A percentile compares a stretch with the other conserved stretches of the same genome.
phyloP scores from a whole-genome alignment of 1,140 invertebrate genomes.

The Saxidomus purpurata region DNA sequence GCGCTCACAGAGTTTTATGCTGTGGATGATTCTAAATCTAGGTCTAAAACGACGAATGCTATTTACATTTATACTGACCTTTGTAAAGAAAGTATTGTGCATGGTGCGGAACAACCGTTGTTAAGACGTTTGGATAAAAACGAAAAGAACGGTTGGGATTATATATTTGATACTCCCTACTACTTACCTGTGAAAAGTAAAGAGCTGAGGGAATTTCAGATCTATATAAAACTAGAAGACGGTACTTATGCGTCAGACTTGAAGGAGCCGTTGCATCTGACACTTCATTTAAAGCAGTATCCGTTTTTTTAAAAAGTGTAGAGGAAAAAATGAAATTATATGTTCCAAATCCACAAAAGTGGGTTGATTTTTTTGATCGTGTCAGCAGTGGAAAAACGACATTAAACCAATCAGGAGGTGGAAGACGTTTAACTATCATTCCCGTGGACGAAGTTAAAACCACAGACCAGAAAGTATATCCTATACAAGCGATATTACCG shows the following conservation, averaged over 20 bases:
- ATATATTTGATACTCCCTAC: conserved; percentile 27
- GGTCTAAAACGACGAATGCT: background rate
- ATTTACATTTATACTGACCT: conserved; percentile 48
- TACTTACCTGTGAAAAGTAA: conserved; percentile 46
- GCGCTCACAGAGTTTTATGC: conserved; percentile 40
- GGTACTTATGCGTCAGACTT: conserved; percentile 15
- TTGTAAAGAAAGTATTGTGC: conserved; percentile 53
- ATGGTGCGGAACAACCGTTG: conserved; percentile 29
- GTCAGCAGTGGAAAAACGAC: conserved; percentile 36
- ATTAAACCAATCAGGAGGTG: conserved; percentile 23
- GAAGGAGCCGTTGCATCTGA: conserved; percentile 1
- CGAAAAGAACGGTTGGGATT: conserved; percentile 31
- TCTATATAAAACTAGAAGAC: conserved; percentile 43
- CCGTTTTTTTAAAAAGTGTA: conserved; percentile 24
- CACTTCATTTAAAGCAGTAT: conserved; percentile 60
- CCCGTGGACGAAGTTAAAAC: background rate
- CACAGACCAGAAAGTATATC: background rate
- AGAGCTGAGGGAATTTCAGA: conserved; percentile 52
- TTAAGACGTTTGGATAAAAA: conserved; percentile 48
- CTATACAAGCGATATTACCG: conserved; percentile 57
- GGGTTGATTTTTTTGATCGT: conserved; percentile 52
- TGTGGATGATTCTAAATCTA: background rate
- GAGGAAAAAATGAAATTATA: conserved; percentile 33
- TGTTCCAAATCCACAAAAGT: conserved; percentile 56
- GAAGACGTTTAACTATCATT: conserved; percentile 27